Evolutionary conservation across 2,113 vertebrate genomes (phyloP).

Genomic region (Gambusia affinis): DNA sequence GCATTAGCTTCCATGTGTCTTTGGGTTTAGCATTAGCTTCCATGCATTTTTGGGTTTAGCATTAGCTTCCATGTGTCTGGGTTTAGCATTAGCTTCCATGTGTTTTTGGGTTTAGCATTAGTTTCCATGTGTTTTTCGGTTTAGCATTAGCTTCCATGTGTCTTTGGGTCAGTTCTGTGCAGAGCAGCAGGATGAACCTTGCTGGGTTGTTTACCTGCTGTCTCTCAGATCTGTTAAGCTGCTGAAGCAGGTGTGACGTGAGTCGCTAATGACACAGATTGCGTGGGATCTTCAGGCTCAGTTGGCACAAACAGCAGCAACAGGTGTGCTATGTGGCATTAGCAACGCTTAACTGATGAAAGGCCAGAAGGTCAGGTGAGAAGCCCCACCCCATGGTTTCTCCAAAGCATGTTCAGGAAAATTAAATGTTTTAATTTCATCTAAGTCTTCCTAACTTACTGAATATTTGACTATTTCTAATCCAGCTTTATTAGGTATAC

Average conservation of each 20-base stretch:
- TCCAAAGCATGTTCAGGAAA: too few relatives aligned
- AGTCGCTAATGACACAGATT: slow-evolving; percentile 31
- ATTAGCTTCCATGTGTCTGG: too few relatives aligned
- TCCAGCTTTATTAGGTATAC: too few relatives aligned
- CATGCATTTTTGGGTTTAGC: too few relatives aligned
- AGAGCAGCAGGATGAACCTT: not conserved
- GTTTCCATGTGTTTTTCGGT: too few relatives aligned
- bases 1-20: too few relatives aligned
- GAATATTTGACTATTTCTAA: not conserved
- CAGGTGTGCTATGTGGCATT: slow-evolving; percentile 73
- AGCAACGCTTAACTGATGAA: slow-evolving; percentile 71
- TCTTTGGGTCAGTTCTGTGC: too few relatives aligned
- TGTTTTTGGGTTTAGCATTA: too few relatives aligned
- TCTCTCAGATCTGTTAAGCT: slow-evolving; percentile 4
- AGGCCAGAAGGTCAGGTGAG: slow-evolving; percentile 56
- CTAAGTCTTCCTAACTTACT: not conserved
- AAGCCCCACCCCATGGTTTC: slow-evolving; percentile 14
- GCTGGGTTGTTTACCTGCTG: not conserved
- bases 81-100: too few relatives aligned
- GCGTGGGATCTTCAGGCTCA: slow-evolving; percentile 35
- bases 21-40: too few relatives aligned
- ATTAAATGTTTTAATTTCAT: not conserved
- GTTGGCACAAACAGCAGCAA: slow-evolving; percentile 46
- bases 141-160: too few relatives aligned
- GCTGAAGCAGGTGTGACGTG: slow-evolving; percentile 15